Evolutionary conservation across 2,797 vertebrate genomes (phyloP).

Genomic region (Lepus oiostolus): DNA sequence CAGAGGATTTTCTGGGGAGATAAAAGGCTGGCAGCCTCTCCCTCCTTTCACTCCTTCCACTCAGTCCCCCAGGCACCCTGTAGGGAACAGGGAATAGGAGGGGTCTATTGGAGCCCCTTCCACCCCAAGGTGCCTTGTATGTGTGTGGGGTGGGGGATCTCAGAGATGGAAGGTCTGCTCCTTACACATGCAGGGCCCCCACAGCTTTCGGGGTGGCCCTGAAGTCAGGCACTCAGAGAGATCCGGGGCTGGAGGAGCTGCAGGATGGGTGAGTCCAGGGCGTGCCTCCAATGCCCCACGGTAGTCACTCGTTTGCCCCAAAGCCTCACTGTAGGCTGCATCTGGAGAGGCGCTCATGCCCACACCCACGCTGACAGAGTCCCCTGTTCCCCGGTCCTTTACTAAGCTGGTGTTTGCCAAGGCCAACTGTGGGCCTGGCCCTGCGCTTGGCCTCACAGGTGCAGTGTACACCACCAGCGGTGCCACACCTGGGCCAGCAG

Average conservation of each 20-base stretch:
- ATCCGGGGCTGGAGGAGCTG: no score
- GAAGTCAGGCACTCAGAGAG: neutral
- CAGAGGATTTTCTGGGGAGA: neutral
- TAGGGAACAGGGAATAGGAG: neutral
- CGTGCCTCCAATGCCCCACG: fast-evolving
- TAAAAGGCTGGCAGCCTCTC: neutral
- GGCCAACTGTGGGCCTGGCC: neutral
- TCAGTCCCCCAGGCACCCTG: neutral
- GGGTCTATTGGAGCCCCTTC: neutral
- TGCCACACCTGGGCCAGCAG: neutral
- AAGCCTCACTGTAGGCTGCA: fast-evolving
- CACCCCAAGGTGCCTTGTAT: neutral
- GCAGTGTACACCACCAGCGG: neutral
- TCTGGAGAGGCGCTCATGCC: neutral
- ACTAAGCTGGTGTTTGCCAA: neutral
- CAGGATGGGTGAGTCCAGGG: neutral
- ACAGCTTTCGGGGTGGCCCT: neutral
- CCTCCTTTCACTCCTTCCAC: no score
- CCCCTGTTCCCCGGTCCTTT: neutral
- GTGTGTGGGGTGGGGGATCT: neutral
- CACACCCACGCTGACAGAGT: neutral
- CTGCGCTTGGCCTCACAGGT: neutral
- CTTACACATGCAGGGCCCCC: neutral
- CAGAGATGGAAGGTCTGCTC: neutral
- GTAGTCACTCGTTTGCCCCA: neutral